phyloP scores from a whole-genome alignment of 53 echinoderm and acorn worm genomes.

The Holothuria scabra region DNA sequence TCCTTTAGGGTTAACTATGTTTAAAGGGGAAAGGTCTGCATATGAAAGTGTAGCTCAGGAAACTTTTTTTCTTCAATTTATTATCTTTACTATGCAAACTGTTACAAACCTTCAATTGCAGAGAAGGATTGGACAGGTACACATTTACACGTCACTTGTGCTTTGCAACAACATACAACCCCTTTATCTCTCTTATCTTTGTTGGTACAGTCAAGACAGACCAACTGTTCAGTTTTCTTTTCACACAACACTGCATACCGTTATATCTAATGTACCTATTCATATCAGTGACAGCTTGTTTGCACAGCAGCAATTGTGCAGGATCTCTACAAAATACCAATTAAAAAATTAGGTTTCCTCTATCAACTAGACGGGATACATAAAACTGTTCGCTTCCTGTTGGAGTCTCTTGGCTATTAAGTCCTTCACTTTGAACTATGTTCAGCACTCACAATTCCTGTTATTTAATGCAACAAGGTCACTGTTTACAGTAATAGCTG shows the following conservation, averaged over 20 bases:
- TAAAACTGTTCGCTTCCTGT: slow-evolving; percentile 47
- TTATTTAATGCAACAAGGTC: slow-evolving; percentile 27
- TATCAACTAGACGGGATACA: slow-evolving; percentile 52
- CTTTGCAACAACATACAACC: too few species aligned
- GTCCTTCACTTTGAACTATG: slow-evolving; percentile 36
- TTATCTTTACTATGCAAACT: background rate
- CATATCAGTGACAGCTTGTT: background rate
- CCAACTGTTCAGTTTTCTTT: background rate
- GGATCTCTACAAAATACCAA: slow-evolving; percentile 43
- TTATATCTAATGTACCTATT: background rate
- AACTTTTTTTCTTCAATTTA: background rate
- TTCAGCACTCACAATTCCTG: slow-evolving; percentile 33
- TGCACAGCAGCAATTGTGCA: slow-evolving; percentile 39
- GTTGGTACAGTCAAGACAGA: too few species aligned
- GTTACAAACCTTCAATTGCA: too few species aligned
- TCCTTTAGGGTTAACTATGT: too few species aligned
- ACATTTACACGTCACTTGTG: too few species aligned
- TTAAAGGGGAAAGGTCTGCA: too few species aligned
- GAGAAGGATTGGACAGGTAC: too few species aligned
- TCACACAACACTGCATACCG: background rate
- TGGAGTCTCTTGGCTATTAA: slow-evolving; percentile 15
- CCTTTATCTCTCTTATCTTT: too few species aligned
- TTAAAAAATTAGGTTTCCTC: slow-evolving; percentile 55
- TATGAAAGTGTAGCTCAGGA: too few species aligned
- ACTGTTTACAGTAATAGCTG: background rate